These are phyloP conservation scores for Phorcus lineatus DNA, from an alignment of 2,888 invertebrate genomes.

Conservation along the genomic window DNA sequence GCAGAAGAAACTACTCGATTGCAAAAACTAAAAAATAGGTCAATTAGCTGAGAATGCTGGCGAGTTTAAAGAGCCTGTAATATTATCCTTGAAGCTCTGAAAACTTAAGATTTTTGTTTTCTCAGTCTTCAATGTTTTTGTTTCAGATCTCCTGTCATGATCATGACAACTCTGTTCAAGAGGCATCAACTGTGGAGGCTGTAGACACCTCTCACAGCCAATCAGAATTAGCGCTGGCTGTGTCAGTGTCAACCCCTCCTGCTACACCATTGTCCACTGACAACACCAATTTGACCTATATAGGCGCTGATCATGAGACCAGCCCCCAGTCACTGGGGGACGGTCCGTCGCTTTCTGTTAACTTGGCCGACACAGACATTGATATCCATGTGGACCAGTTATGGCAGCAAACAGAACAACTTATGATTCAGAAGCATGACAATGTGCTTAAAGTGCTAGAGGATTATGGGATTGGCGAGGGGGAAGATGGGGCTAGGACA, in stretches of 20 bases:
- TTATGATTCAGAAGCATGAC: conserved; percentile 53
- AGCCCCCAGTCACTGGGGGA: not conserved
- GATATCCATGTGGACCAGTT: conserved; percentile 38
- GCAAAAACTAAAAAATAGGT: too few relatives aligned
- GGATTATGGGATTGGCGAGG: conserved; percentile 62
- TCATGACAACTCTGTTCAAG: conserved; percentile 38
- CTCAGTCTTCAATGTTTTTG: not conserved
- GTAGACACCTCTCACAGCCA: not conserved
- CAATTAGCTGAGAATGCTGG: too few relatives aligned
- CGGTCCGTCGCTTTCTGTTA: not conserved
- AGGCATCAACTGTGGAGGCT: conserved; percentile 32
- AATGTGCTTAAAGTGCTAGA: conserved; percentile 51
- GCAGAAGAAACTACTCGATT: too few relatives aligned
- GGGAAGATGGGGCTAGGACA: conserved; percentile 61
- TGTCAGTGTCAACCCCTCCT: not conserved
- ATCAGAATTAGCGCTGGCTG: not conserved
- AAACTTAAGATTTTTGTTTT: too few relatives aligned
- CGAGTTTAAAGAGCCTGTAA: too few relatives aligned
- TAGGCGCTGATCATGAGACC: not conserved
- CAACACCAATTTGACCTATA: conserved; percentile 14
- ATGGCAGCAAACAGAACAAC: conserved; percentile 59
- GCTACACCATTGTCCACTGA: conserved; percentile 9
- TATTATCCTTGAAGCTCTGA: too few relatives aligned
- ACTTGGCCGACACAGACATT: not conserved
- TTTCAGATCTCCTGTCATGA: conserved; percentile 65